Base-by-base conservation (phyloP, 2,888 invertebrate species). In the Luffia ferchaultella region DNA sequence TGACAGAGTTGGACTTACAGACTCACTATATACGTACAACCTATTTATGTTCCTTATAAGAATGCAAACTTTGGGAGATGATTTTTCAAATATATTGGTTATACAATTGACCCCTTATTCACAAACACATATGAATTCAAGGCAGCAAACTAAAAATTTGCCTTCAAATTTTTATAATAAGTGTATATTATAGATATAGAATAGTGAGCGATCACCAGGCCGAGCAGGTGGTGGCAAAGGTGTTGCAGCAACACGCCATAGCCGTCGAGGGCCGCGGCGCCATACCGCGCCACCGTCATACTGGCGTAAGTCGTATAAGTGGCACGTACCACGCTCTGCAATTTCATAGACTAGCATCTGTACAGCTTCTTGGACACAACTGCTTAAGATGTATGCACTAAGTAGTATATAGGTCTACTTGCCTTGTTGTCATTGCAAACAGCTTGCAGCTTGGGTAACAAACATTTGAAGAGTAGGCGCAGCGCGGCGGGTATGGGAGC, bases 251-350 rank as follows among this genome's bases (percentile, higher is more conserved):
- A 65, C 3, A 72, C 58, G 42, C n/a, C 62, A 53, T 68, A 83
- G 0, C 72, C 72, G 17, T 65, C 55, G 17, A 83, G 54, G 15
- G 79, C 76, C 40, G 66, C 58, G 58, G 70, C 70, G 0, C 74
- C 74, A 67, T 75, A 79, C 53, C 67, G 76, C 7, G 61, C 66
- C 1, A 84, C 60, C 5, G 83, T 55, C 18, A 74, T 53, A 9
- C 73, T 75, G n/a, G 75, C 70, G 57, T 82, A 83, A 16, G 77
- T 71, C 2, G 80, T 75, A 67, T 78, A 84, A 12, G 82, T 73
- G 2, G 80, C 77, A 59, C 71, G 63, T 7, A 75, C 68, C 43
- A 70, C 49, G 51, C 67, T 71, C 79, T 80, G 65, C 48, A 73
- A n/a, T n/a, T n/a, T n/a, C n/a, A 71, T 18, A 49, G 46, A 47